These are phyloP conservation scores for Crotophaga sulcirostris DNA, from an alignment of 2,113 vertebrate genomes.

Conservation along the genomic window DNA sequence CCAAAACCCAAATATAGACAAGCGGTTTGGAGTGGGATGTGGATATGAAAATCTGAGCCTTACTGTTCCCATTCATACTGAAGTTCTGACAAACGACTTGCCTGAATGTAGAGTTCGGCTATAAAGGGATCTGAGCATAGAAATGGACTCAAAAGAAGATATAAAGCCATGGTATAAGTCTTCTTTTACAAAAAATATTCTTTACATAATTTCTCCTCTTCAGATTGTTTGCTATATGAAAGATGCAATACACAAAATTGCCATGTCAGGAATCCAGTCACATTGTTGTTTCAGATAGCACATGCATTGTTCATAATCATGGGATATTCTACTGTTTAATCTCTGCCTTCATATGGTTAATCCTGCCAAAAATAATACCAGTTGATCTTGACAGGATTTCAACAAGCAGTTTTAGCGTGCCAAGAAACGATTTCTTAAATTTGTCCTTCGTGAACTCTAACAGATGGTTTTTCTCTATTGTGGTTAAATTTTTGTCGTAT, in stretches of 20 bases:
- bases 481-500: not conserved
- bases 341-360: not conserved
- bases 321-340: not conserved
- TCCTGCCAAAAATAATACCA: conserved; percentile 6
- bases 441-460: not conserved
- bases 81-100: not conserved
- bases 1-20: not conserved
- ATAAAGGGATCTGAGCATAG: not conserved
- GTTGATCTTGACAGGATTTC: conserved; percentile 14
- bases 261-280: not conserved
- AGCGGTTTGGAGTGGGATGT: not conserved
- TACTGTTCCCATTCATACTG: not conserved
- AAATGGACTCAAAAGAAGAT: not conserved
- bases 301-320: not conserved
- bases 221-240: not conserved
- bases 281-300: not conserved
- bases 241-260: not conserved
- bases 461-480: not conserved
- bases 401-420: not conserved
- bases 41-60: not conserved
- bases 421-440: conserved; percentile 14
- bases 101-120: not conserved
- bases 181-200: not conserved
- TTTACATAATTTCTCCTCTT: not conserved
- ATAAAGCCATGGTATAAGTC: not conserved